Evolutionary conservation across 2,888 invertebrate genomes (phyloP), one percentile per base, ranked within the genome.

Genomic region (Heliconius hortense): DNA sequence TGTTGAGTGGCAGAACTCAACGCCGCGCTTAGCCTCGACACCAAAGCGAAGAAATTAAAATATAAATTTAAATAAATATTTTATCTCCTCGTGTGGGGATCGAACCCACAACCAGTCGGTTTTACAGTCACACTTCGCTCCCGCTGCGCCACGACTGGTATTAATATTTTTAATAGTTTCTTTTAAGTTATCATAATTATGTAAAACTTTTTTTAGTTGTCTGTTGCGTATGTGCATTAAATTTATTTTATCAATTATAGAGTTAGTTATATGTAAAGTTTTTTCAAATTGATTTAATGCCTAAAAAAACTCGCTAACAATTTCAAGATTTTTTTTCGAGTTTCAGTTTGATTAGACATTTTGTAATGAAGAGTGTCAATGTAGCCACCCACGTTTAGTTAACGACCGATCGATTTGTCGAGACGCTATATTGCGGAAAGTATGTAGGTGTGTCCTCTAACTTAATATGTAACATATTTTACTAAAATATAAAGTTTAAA

Each of bases 331-430:
- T 21, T 66, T n/a, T 39, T 24, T 5, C 10, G 8, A 66, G 13
- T 24, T 24, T 66, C 1, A 13, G 24, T 39, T 66, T 43, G 39
- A 66, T 66, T 39, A 43, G 39, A 4, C 7, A 66, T 39, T 66
- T 66, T 24, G 24, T 66, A 24, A 43, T 39, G 39, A 69, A 69
- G 56, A 35, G 15, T 69, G 69, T 66, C 43, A 53, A 74, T 70
- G 60, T 70, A 73, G 31, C 56, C 77, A 73, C 79, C 80, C 75
- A 79, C 79, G 72, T 73, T 18, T 62, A 73, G 72, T 67, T 73
- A 72, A 75, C 73, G 67, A 72, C 75, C 80, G 80, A 79, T 80
- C 80, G 79, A 80, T 76, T 74, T 75, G 80, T 75, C 79, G 76
- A 76, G 78, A 79, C 79, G 71, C 70, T 73, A 69, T 63, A 75